These are phyloP conservation scores for Bugula neritina DNA, from an alignment of 2,888 invertebrate genomes.

Conservation along the genomic window DNA sequence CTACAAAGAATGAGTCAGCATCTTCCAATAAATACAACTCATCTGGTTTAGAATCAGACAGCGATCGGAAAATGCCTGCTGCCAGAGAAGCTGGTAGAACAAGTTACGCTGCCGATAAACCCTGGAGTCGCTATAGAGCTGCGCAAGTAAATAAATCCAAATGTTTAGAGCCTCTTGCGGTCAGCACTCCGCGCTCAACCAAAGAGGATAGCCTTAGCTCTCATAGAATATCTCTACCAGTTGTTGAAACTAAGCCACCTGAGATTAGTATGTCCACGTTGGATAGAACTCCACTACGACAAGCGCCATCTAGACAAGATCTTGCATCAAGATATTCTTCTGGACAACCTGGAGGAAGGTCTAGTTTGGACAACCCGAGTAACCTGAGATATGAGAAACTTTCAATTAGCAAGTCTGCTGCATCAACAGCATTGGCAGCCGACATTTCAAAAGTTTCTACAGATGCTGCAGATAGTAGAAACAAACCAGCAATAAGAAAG, in stretches of 20 bases:
- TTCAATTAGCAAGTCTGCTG: neutral
- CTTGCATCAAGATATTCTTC: neutral
- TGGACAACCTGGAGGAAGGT: neutral
- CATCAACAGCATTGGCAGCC: too few species aligned
- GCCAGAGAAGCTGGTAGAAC: neutral
- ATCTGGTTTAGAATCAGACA: neutral
- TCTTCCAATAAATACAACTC: neutral
- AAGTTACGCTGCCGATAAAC: neutral
- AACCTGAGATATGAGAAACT: neutral
- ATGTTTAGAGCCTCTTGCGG: neutral
- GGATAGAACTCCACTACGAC: neutral
- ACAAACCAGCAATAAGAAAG: neutral
- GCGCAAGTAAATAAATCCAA: neutral
- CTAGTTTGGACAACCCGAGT: neutral
- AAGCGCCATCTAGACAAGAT: neutral
- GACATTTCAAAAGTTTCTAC: neutral
- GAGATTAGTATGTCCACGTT: neutral
- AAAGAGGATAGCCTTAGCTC: neutral
- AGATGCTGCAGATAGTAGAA: neutral
- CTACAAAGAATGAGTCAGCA: neutral
- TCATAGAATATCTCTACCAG: neutral
- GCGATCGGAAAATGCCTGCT: neutral
- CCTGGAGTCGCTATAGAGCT: neutral
- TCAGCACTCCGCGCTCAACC: constrained; percentile 4
- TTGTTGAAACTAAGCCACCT: neutral